Evolutionary conservation across 2,797 vertebrate species (phyloP), one percentile per base, ranked within the genome.

Genomic region (Pelochelys cantorii): DNA sequence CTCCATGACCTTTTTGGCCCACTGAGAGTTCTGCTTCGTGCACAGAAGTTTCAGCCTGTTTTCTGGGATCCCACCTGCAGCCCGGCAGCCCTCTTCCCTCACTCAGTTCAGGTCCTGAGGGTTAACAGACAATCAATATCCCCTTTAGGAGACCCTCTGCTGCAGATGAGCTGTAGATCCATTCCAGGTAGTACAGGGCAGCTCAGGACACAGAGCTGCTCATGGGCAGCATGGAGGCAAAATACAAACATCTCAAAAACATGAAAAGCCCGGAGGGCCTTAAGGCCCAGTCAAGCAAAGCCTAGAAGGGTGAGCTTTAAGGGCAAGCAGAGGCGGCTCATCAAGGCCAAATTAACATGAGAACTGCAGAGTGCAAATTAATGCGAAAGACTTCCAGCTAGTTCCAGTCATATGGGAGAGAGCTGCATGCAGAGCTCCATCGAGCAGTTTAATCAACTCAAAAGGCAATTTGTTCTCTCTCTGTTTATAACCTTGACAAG

Each of bases 401-500:
- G 34, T 89, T 94, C 93, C 89, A 80, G 86, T 83, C 86, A 31
- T 88, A 82, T 55, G 0, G 93, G 86, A 5, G 29, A 90, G 86
- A 0, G 5, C 94, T 1, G 29, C 1, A n/a, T 62, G 88, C 56
- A 15, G 90, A 91, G 92, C 95, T 92, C 93, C 93, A 34, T 87
- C 78, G 89, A 96, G 96, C 93, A 37, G 92, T 95, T 97, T 96
- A 96, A 97, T 97, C 97, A 97, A 95, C 95, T 96, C 95, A 79
- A 91, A 97, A 96, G 94, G 95, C 96, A 97, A 97, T 97, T 97
- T 97, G 96, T 96, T 96, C 96, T 90, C 92, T 88, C 95, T 93
- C 95, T 90, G 96, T 96, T 96, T 95, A 92, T 97, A 97, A 97
- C 96, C 97, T 97, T 97, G 97, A 96, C 95, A 95, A 95, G 93